phyloP scores from a whole-genome alignment of 2,888 invertebrate genomes.

The Elegia similella region DNA sequence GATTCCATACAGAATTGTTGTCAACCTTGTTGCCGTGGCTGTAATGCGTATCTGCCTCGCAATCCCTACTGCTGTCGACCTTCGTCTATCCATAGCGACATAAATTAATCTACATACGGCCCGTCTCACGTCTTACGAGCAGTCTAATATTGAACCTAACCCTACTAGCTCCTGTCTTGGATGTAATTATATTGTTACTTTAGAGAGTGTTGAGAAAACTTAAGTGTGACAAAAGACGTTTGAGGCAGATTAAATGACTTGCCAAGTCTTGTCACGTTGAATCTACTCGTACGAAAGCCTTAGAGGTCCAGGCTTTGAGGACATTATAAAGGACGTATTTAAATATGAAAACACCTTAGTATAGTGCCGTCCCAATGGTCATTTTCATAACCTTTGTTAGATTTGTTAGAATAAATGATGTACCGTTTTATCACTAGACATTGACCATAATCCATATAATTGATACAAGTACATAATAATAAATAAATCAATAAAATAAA shows the following conservation, averaged over 20 bases:
- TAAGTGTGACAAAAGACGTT: not conserved
- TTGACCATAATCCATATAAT: too few relatives aligned
- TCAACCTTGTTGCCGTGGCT: constrained; percentile 17
- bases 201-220: not conserved
- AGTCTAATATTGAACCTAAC: not conserved
- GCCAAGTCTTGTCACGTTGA: too few relatives aligned
- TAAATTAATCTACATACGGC: constrained; percentile 26
- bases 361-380: too few relatives aligned
- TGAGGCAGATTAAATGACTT: not conserved
- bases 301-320: too few relatives aligned
- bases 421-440: too few relatives aligned
- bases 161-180: not conserved
- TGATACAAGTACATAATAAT: too few relatives aligned
- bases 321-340: not conserved
- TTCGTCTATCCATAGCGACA: constrained; percentile 26
- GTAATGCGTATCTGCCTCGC: constrained; percentile 20
- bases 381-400: too few relatives aligned
- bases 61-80: constrained; percentile 24
- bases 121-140: constrained; percentile 5
- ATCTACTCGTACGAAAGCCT: too few relatives aligned
- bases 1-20: constrained; percentile 24
- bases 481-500: too few relatives aligned
- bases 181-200: not conserved
- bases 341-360: too few relatives aligned
- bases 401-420: too few relatives aligned